Evolutionary conservation across 2,888 invertebrate genomes (phyloP).

Genomic region (Crepidodera aurea): DNA sequence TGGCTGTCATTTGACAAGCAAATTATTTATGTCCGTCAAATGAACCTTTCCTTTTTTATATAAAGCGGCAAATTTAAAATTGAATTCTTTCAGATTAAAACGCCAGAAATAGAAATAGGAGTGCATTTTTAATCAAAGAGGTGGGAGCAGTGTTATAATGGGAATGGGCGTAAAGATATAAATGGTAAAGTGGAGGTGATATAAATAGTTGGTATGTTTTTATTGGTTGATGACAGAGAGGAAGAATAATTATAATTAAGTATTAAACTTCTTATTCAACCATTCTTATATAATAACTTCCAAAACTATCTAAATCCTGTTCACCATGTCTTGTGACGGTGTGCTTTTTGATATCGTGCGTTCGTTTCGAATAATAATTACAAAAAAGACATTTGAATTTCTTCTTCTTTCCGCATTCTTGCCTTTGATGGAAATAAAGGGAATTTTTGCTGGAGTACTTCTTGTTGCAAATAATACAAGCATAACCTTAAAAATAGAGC

Average conservation of each 20-base stretch:
- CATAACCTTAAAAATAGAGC: background rate
- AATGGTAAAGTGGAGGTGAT: no score
- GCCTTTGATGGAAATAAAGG: background rate
- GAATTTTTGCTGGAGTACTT: background rate
- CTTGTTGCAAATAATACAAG: background rate
- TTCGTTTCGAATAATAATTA: background rate
- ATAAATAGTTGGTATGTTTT: no score
- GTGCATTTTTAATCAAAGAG: no score
- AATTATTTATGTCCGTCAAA: no score
- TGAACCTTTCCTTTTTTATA: no score
- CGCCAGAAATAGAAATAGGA: no score
- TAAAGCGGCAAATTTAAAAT: no score
- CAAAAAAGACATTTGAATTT: slow-evolving; percentile 3
- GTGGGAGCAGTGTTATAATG: no score
- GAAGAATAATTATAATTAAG: background rate
- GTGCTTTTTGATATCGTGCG: background rate
- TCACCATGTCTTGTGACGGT: background rate
- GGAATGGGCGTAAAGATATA: no score
- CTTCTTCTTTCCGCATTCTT: background rate
- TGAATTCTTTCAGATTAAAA: no score
- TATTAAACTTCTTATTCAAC: background rate
- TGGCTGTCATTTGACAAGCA: no score
- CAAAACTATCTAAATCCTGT: background rate
- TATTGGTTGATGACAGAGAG: no score
- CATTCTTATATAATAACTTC: background rate